Conservation (phyloP, 2,888 invertebrate genomes). For the Aporophyla lueneburgensis region DNA sequence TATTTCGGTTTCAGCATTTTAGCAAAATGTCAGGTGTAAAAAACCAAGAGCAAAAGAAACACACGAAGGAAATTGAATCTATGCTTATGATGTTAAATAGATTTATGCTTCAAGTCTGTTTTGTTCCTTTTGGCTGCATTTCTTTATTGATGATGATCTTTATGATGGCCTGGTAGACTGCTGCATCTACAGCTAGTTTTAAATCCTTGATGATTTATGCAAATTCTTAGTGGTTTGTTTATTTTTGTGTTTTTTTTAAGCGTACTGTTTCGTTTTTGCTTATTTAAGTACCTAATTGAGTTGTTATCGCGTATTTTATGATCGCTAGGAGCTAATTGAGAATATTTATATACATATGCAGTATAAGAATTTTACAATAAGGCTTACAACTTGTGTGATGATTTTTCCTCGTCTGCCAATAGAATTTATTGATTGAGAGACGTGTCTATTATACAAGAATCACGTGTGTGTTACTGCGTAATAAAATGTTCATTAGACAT, state of each 20-base stretch:
- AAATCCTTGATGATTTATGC: background rate
- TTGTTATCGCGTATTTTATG: constrained; percentile 1
- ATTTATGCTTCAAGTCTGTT: background rate
- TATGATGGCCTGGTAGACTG: background rate
- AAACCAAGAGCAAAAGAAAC: background rate
- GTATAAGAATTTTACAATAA: constrained; percentile 23
- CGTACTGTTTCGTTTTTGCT: background rate
- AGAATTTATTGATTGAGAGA: constrained; percentile 40
- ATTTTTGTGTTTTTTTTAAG: background rate
- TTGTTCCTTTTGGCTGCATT: background rate
- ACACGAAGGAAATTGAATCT: background rate
- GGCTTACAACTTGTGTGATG: constrained; percentile 1
- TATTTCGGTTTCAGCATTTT: background rate
- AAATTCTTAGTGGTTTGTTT: background rate
- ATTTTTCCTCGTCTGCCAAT: constrained; percentile 27
- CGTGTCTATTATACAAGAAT: constrained; percentile 2
- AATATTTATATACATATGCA: background rate
- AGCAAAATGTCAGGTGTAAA: background rate
- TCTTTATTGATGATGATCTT: background rate
- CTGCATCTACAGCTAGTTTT: background rate
- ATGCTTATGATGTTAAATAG: background rate
- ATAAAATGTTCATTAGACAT: constrained; percentile 17
- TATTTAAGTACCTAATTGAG: background rate
- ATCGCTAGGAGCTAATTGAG: constrained; percentile 2
- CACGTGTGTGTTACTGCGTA: constrained; percentile 6